A percentile compares a stretch with the other conserved stretches of the same genome.
Conservation (phyloP, 2,797 vertebrate species). For the Spheniscus humboldti region DNA sequence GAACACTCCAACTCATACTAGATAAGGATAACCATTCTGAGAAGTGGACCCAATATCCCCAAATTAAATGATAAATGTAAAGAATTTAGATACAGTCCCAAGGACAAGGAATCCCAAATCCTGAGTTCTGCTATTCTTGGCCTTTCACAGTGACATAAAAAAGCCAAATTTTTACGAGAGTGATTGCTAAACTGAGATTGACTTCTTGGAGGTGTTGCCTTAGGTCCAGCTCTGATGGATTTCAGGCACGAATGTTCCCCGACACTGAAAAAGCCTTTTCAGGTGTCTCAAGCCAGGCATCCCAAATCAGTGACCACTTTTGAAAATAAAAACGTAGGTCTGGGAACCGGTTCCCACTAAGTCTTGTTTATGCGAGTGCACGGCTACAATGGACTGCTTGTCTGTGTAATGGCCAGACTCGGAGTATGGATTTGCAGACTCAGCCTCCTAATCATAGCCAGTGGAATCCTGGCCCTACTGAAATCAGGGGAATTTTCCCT, state of each 20-base stretch:
- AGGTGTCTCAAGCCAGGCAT: constrained; percentile 25
- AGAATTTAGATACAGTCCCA: neutral
- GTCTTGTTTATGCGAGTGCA: neutral
- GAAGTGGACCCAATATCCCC: accelerated
- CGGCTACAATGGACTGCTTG: constrained; percentile 35
- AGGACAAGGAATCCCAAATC: neutral
- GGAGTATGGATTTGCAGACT: constrained; percentile 23
- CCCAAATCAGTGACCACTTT: constrained; percentile 35
- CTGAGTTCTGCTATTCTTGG: neutral
- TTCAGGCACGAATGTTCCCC: neutral
- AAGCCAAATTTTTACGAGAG: neutral
- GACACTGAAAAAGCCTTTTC: constrained; percentile 56
- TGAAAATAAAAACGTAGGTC: constrained; percentile 43
- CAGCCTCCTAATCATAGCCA: neutral
- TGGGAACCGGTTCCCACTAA: constrained; percentile 1
- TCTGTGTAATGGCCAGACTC: constrained; percentile 12
- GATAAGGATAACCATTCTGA: neutral
- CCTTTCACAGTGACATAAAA: neutral
- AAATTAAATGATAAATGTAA: neutral
- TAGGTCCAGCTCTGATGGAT: neutral
- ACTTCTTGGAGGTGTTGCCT: neutral
- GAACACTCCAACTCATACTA: neutral
- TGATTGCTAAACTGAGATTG: neutral
- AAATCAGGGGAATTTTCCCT: constrained; percentile 54
- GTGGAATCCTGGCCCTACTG: neutral